phyloP scores from a whole-genome alignment of 2,113 vertebrate species.

The Platysteira castanea region DNA sequence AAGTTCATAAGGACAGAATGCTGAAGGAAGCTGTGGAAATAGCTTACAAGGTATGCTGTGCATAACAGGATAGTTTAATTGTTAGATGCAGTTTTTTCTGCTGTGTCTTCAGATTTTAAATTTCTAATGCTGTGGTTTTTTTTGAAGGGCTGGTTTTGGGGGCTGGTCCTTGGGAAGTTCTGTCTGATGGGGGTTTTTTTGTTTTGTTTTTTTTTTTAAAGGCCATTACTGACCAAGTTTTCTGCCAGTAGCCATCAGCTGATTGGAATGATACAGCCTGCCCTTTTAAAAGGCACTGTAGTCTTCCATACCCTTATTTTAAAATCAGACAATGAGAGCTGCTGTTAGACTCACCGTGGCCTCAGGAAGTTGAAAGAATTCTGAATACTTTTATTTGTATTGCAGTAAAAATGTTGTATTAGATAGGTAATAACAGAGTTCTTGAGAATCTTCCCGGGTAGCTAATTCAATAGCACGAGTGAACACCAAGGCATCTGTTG shows the following conservation, averaged over 20 bases:
- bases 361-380: neutral
- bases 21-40: slow-evolving; percentile 92
- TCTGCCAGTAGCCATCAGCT: neutral
- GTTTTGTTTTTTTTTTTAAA: neutral
- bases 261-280: neutral
- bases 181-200: neutral
- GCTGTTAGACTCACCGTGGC: neutral
- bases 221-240: neutral
- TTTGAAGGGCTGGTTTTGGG: neutral
- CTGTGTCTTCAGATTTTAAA: neutral
- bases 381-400: neutral
- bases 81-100: neutral
- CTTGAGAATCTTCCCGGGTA: neutral
- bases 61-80: neutral
- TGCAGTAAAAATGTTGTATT: neutral
- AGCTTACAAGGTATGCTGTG: slow-evolving; percentile 84
- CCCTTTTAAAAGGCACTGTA: neutral
- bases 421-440: neutral
- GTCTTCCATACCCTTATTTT: neutral
- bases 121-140: neutral
- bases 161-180: neutral
- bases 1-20: slow-evolving; percentile 97
- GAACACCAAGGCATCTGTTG: neutral
- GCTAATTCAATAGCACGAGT: neutral
- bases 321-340: neutral